Evolutionary conservation across 2,888 invertebrate species (phyloP), one percentile per base, ranked within the genome.

Genomic region (Argyra leucocephala): DNA sequence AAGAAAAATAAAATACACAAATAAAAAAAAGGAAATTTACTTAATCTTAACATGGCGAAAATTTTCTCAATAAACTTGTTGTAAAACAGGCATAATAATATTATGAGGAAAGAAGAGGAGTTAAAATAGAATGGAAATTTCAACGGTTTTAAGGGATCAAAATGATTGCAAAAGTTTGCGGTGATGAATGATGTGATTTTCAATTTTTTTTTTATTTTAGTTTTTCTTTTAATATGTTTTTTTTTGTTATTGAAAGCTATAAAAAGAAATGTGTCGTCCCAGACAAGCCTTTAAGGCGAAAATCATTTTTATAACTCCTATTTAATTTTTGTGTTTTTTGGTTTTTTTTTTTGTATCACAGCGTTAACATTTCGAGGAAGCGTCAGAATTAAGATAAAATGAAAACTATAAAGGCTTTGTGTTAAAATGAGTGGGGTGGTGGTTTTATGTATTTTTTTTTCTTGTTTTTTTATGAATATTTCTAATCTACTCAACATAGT

Each of bases 41-140:
- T 48, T 48, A 48, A 48, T 48, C 48, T 48, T 2, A 48, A 48
- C 12, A 48, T 48, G 12, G 48, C 12, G 18, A 18, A 48, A 48
- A 48, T 48, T 48, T 48, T 18, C 12, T 48, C 48, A 48, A n/a
- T 48, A 48, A 48, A 48, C 48, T 48, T 48, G 48, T 48, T 48
- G 48, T 48, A 48, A 48, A 48, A 48, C 48, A 48, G 18, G 31
- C 48, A 18, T 48, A 18, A 48, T 48, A 48, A 48, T 48, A n/a
- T n/a, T n/a, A n/a, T n/a, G n/a, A 48, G n/a, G 48, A 48, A 48
- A 15, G n/a, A 48, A 48, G 18, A 48, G 5, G 5, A 48, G 48
- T 5, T 3, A 18, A n/a, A 15, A 15, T 18, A 48, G n/a, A 48
- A 48, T 3, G 5, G 15, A 18, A 48, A 48, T 48, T 48, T 48